These are phyloP conservation scores for Solenopsis fugax DNA, from an alignment of 1,140 invertebrate genomes.

Conservation along the genomic window DNA sequence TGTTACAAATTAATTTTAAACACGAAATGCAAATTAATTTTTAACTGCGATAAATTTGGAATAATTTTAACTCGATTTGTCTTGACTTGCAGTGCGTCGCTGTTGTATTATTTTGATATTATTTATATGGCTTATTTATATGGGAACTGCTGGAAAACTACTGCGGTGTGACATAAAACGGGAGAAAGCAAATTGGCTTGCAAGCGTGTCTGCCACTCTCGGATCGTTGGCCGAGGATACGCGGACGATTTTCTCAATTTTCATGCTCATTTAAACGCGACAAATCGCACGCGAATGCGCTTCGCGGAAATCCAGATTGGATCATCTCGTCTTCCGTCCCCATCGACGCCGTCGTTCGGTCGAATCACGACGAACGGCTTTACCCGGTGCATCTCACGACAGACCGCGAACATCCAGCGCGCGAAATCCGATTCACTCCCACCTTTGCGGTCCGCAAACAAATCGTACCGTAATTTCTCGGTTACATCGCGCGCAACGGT, in stretches of 20 bases:
- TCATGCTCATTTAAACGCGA: conserved; percentile 49
- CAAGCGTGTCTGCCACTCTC: not conserved
- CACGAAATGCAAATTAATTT: not conserved
- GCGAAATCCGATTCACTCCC: conserved; percentile 41
- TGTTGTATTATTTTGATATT: not conserved
- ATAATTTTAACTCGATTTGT: not conserved
- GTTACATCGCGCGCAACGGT: conserved; percentile 48
- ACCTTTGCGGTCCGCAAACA: conserved; percentile 45
- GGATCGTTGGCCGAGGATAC: conserved; percentile 22
- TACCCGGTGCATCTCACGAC: conserved; percentile 16
- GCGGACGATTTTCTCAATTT: conserved; percentile 51
- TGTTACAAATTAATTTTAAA: not conserved
- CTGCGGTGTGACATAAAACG: not conserved
- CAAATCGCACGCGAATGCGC: conserved; percentile 28
- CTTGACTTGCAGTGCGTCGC: not conserved
- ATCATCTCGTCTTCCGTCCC: not conserved
- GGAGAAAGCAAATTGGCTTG: conserved; percentile 13
- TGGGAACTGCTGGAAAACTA: not conserved
- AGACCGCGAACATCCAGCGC: conserved; percentile 43
- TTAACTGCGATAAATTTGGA: not conserved
- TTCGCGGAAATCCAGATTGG: conserved; percentile 64
- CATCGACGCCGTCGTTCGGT: conserved; percentile 49
- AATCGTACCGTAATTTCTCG: conserved; percentile 37
- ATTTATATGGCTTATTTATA: not conserved
- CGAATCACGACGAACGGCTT: conserved; percentile 49